These are phyloP conservation scores for Hoplostethus mediterraneus DNA, from an alignment of 2,797 vertebrate genomes.

Conservation along the genomic window DNA sequence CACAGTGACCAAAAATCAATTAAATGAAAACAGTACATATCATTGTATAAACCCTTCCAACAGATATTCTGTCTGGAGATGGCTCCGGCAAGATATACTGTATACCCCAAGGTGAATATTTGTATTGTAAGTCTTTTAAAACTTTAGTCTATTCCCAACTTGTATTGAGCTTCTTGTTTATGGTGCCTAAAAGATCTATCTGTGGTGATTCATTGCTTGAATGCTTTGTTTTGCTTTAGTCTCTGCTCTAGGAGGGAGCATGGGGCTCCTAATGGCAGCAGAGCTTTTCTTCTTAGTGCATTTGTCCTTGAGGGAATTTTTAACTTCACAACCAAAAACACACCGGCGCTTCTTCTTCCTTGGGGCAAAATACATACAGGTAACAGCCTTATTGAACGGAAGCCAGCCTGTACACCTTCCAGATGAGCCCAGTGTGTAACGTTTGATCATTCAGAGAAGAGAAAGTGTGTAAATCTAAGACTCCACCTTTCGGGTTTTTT, in stretches of 20 bases:
- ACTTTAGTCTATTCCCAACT: slow-evolving; percentile 69
- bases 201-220: slow-evolving; percentile 76
- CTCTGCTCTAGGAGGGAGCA: slow-evolving; percentile 61
- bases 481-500: slow-evolving; percentile 40
- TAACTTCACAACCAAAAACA: slow-evolving; percentile 72
- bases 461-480: slow-evolving; percentile 39
- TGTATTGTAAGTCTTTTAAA: slow-evolving; percentile 75
- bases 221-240: slow-evolving; percentile 77
- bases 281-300: slow-evolving; percentile 69
- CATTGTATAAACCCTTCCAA: slow-evolving; percentile 61
- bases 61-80: slow-evolving; percentile 64
- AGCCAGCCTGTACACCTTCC: slow-evolving; percentile 60
- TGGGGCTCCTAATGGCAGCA: slow-evolving; percentile 71
- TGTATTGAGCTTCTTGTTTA: slow-evolving; percentile 76
- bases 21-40: slow-evolving; percentile 68
- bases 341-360: slow-evolving; percentile 67
- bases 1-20: slow-evolving; percentile 62
- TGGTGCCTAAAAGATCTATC: slow-evolving; percentile 74
- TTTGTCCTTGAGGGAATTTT: slow-evolving; percentile 80
- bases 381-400: slow-evolving; percentile 72
- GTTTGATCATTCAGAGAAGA: slow-evolving; percentile 68
- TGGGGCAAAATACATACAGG: slow-evolving; percentile 66
- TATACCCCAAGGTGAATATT: slow-evolving; percentile 76
- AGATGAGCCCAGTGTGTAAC: slow-evolving; percentile 63
- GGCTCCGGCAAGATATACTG: slow-evolving; percentile 56